Percentiles rank a stretch among this genome's conserved stretches.
phyloP scores from a whole-genome alignment of 2,113 vertebrate genomes.

The Phodopus roborovskii region DNA sequence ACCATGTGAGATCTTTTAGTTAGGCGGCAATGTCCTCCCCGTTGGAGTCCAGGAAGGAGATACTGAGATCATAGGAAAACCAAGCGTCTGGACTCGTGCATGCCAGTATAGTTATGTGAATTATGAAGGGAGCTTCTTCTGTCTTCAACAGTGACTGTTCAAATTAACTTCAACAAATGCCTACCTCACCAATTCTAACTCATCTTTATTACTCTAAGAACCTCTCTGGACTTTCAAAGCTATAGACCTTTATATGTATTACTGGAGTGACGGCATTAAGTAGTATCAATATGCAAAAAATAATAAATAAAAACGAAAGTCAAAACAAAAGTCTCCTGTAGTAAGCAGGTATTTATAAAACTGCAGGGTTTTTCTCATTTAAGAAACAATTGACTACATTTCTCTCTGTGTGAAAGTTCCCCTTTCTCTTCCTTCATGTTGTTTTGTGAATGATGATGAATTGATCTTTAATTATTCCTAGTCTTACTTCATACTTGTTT shows the following conservation, averaged over 20 bases:
- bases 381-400: not conserved
- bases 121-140: not conserved
- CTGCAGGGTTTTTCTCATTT: not conserved
- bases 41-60: not conserved
- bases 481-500: not conserved
- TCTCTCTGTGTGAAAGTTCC: not conserved
- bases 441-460: not conserved
- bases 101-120: not conserved
- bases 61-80: not conserved
- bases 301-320: not conserved
- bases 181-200: not conserved
- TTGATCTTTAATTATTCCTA: not conserved
- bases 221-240: not conserved
- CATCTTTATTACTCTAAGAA: not conserved
- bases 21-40: not conserved
- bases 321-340: not conserved
- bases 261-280: not conserved
- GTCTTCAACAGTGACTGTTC: not conserved
- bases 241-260: not conserved
- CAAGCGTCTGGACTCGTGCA: not conserved
- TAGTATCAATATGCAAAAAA: not conserved
- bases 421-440: not conserved
- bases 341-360: not conserved
- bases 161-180: constrained; percentile 28
- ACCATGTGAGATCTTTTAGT: not conserved